These are phyloP conservation scores for Formica aserva DNA, from an alignment of 2,888 invertebrate species.

Conservation along the genomic window DNA sequence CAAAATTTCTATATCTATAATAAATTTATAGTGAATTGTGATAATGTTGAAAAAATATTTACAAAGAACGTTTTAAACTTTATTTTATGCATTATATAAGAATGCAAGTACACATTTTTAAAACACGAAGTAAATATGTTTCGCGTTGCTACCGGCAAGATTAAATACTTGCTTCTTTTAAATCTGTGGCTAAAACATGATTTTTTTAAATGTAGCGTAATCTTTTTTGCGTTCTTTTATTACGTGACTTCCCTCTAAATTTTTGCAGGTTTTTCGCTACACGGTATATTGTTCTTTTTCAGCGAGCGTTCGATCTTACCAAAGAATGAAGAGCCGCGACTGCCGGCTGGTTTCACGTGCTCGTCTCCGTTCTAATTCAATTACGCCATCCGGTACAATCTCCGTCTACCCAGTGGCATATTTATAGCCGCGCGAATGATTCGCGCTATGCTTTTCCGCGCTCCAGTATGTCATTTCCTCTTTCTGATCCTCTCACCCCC, in stretches of 20 bases:
- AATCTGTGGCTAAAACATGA: not conserved
- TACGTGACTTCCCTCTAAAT: not conserved
- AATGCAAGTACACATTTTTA: not conserved
- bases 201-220: not conserved
- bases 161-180: not conserved
- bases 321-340: conserved; percentile 24
- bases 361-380: conserved; percentile 38
- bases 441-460: not conserved
- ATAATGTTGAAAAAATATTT: conserved; percentile 11
- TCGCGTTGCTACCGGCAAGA: not conserved
- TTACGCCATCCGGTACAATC: conserved; percentile 44
- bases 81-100: not conserved
- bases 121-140: not conserved
- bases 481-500: not conserved
- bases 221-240: not conserved
- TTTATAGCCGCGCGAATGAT: conserved; percentile 38
- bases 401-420: conserved; percentile 33
- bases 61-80: not conserved
- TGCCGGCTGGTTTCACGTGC: conserved; percentile 29
- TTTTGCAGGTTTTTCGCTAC: conserved; percentile 11
- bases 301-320: not conserved
- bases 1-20: not conserved
- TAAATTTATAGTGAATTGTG: not conserved
- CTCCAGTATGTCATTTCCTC: conserved; percentile 2
- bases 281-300: not conserved